Conservation (phyloP, 2,113 vertebrate species). For the Xiphophorus couchianus region DNA sequence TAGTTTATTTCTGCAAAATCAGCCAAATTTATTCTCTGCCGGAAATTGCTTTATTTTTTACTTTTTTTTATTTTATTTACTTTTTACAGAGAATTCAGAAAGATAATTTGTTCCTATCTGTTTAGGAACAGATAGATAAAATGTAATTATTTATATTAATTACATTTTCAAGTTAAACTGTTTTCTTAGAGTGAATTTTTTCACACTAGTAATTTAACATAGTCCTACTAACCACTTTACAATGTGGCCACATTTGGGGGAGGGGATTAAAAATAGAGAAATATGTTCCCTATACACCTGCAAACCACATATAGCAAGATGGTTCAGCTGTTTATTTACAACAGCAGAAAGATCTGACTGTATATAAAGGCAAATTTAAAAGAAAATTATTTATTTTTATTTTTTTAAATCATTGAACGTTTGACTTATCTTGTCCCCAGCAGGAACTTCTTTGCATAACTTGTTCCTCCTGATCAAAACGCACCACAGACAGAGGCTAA, state of each 20-base stretch:
- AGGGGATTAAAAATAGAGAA: background rate
- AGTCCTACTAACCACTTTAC: too few species aligned
- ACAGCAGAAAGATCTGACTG: background rate
- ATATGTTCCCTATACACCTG: background rate
- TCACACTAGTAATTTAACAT: too few species aligned
- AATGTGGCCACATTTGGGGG: too few species aligned
- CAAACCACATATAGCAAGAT: background rate
- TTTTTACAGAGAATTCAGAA: too few species aligned
- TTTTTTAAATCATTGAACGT: background rate
- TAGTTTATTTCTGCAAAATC: background rate
- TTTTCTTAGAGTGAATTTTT: too few species aligned
- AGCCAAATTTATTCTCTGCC: background rate
- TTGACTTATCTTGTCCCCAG: background rate
- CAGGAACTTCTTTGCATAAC: background rate
- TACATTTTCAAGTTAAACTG: too few species aligned
- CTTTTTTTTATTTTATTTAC: too few species aligned
- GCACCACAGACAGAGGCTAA: background rate
- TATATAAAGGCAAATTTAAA: background rate
- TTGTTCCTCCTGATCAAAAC: slow-evolving; percentile 8
- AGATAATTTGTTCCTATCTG: too few species aligned
- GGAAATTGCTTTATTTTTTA: too few species aligned
- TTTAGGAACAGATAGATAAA: too few species aligned
- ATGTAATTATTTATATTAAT: too few species aligned
- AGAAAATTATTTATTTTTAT: background rate
- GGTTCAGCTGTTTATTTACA: background rate